phyloP scores from a whole-genome alignment of 2,113 vertebrate genomes.

The Cercocebus atys region DNA sequence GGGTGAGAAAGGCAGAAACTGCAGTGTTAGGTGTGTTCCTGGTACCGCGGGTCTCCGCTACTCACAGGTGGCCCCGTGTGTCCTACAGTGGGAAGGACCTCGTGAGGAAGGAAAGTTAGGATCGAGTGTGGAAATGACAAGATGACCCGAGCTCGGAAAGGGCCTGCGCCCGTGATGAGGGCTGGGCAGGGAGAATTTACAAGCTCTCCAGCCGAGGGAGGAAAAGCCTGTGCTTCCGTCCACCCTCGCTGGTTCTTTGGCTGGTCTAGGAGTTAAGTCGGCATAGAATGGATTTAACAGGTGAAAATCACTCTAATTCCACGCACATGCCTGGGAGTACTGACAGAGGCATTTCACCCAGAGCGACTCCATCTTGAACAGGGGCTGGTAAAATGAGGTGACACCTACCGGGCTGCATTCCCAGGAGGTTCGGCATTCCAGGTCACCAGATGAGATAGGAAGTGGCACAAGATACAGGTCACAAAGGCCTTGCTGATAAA shows the following conservation, averaged over 20 bases:
- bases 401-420: no score
- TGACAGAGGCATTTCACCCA: not conserved
- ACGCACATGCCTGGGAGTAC: not conserved
- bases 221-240: not conserved
- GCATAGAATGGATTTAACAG: not conserved
- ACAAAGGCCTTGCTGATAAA: no score
- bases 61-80: not conserved
- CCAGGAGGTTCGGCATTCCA: no score
- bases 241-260: not conserved
- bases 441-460: no score
- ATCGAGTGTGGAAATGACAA: not conserved
- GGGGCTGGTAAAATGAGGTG: no score
- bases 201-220: not conserved
- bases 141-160: rapidly evolving
- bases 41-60: no score
- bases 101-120: not conserved
- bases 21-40: no score
- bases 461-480: no score
- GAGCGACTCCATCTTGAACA: no score
- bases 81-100: not conserved
- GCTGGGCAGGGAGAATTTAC: no score
- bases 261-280: not conserved
- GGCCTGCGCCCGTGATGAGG: rapidly evolving
- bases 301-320: not conserved
- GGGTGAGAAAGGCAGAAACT: not conserved